Percentiles rank a stretch among this genome's conserved stretches.
phyloP scores from a whole-genome alignment of 1,140 invertebrate species.

The Drosophila tani region DNA sequence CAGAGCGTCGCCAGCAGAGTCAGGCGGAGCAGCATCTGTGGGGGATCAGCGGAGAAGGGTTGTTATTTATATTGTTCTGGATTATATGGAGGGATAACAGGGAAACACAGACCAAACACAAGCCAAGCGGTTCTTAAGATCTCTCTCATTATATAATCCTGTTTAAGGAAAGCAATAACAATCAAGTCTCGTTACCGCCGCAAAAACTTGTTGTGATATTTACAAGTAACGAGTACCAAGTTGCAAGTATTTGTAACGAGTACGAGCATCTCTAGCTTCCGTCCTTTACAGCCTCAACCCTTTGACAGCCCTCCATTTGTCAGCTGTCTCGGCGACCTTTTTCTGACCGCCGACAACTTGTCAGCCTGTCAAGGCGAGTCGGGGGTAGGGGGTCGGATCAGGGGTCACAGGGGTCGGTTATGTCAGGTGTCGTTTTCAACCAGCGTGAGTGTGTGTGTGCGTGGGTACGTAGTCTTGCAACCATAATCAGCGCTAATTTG shows the following conservation, averaged over 20 bases:
- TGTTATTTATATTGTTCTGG: too few species aligned
- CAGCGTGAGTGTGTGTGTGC: not conserved
- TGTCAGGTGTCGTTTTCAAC: constrained; percentile 36
- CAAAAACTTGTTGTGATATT: too few species aligned
- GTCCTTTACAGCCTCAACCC: constrained; percentile 20
- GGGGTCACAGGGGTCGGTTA: constrained; percentile 2
- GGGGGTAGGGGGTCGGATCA: constrained; percentile 5
- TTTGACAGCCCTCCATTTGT: constrained; percentile 36
- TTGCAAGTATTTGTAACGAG: too few species aligned
- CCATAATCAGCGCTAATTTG: constrained; percentile 60
- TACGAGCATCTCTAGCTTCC: constrained; percentile 19
- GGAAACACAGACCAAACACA: too few species aligned
- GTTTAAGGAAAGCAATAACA: too few species aligned
- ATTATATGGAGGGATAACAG: too few species aligned
- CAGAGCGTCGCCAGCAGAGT: constrained; percentile 44
- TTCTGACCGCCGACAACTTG: constrained; percentile 30
- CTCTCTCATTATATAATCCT: too few species aligned
- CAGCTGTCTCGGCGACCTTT: constrained; percentile 38
- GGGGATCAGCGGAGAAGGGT: too few species aligned
- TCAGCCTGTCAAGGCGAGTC: constrained; percentile 41
- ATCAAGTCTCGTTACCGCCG: too few species aligned
- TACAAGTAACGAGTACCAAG: too few species aligned
- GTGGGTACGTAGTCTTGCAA: not conserved
- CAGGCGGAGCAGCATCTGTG: constrained; percentile 60
- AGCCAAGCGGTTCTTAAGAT: too few species aligned